Percentiles rank a stretch among this genome's conserved stretches.
phyloP scores from a whole-genome alignment of 2,113 vertebrate genomes.

The Onychorhynchus coronatus region DNA sequence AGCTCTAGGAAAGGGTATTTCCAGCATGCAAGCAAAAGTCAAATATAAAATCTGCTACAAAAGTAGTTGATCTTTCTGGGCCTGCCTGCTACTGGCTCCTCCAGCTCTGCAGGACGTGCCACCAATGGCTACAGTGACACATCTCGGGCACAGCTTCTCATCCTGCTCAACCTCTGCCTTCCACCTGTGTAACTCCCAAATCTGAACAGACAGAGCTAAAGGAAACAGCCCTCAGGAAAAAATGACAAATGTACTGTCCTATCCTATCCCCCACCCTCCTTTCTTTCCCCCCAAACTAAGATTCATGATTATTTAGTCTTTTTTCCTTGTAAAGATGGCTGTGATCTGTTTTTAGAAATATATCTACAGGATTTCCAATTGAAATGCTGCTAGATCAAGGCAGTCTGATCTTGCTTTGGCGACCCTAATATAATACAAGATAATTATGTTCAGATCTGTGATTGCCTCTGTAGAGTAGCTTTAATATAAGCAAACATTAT shows the following conservation, averaged over 20 bases:
- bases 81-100: not conserved
- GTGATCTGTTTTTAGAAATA: not conserved
- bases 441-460: not conserved
- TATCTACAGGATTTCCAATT: not conserved
- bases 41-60: not conserved
- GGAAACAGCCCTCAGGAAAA: not conserved
- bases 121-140: not conserved
- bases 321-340: not conserved
- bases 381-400: not conserved
- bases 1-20: not conserved
- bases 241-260: not conserved
- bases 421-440: not conserved
- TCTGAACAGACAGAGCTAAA: not conserved
- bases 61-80: not conserved
- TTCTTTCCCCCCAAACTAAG: not conserved
- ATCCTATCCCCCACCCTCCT: not conserved
- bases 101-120: not conserved
- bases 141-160: not conserved
- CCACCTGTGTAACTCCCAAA: not conserved
- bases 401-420: not conserved
- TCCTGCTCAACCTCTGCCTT: not conserved
- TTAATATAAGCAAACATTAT: not conserved
- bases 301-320: not conserved
- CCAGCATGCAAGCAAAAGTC: not conserved
- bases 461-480: not conserved